A percentile compares a stretch with the other conserved stretches of the same genome.
phyloP scores from a whole-genome alignment of 2,797 vertebrate genomes.

The Coranthus polyacanthus region DNA sequence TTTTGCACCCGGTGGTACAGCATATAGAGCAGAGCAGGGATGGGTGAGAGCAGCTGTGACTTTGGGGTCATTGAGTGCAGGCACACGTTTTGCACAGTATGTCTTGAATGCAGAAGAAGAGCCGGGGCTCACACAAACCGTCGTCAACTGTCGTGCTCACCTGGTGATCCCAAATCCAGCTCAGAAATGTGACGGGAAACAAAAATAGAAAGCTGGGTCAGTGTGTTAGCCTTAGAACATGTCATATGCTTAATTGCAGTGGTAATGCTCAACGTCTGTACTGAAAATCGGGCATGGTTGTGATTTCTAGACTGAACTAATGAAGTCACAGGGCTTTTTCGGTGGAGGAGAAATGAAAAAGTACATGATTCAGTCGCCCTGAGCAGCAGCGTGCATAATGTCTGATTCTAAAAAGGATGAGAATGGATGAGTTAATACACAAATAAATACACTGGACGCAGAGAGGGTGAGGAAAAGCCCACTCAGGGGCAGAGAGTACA shows the following conservation, averaged over 20 bases:
- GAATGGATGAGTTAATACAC: slow-evolving; percentile 38
- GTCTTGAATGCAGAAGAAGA: slow-evolving; percentile 68
- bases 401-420: slow-evolving; percentile 41
- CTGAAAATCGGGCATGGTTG: slow-evolving; percentile 9
- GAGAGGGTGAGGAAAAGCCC: slow-evolving; percentile 20
- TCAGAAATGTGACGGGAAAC: slow-evolving; percentile 46
- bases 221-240: slow-evolving; percentile 2
- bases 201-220: slow-evolving; percentile 17
- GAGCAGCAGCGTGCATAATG: slow-evolving; percentile 21
- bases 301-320: slow-evolving; percentile 1
- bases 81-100: slow-evolving; percentile 60
- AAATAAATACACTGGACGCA: slow-evolving; percentile 12
- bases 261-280: neutral
- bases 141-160: slow-evolving; percentile 47
- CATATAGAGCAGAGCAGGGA: slow-evolving; percentile 50
- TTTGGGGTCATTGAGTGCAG: slow-evolving; percentile 77
- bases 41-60: slow-evolving; percentile 73
- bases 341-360: slow-evolving; percentile 28
- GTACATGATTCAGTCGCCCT: slow-evolving; percentile 44
- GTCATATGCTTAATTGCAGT: neutral
- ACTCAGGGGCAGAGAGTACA: slow-evolving; percentile 22
- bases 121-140: slow-evolving; percentile 35
- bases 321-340: slow-evolving; percentile 22
- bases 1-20: slow-evolving; percentile 38
- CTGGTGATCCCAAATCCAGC: slow-evolving; percentile 51